Evolutionary conservation across 2,888 invertebrate genomes (phyloP).

Genomic region (Agonopterix alstromeriana): DNA sequence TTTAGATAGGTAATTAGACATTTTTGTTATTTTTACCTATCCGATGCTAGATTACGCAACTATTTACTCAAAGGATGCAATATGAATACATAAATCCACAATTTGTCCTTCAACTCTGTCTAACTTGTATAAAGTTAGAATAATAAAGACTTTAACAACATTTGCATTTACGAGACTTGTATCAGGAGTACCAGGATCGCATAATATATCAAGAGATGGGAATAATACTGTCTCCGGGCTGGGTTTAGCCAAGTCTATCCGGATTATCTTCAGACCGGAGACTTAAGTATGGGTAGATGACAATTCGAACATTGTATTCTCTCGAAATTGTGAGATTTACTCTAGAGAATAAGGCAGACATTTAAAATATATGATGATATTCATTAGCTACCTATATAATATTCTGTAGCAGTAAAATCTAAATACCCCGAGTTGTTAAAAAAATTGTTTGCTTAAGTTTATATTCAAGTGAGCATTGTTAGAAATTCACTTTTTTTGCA

Average conservation of each 20-base stretch:
- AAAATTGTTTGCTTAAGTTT: neutral
- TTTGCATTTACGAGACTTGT: too few species aligned
- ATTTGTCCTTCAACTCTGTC: too few species aligned
- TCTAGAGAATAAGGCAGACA: too few species aligned
- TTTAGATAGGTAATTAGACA: too few species aligned
- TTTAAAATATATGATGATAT: too few species aligned
- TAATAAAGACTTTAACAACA: neutral
- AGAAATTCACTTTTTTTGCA: neutral
- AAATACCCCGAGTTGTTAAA: neutral
- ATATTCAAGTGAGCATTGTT: neutral
- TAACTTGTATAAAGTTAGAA: neutral
- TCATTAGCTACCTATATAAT: too few species aligned
- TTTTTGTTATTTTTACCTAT: too few species aligned
- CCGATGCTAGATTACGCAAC: too few species aligned
- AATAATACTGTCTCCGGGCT: conserved; percentile 13
- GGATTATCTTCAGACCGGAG: conserved; percentile 24
- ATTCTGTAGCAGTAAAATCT: neutral
- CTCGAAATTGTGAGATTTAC: too few species aligned
- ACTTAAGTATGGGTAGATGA: conserved; percentile 1
- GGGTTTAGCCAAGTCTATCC: conserved; percentile 23
- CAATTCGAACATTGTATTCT: conserved; percentile 9
- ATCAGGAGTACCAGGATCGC: neutral
- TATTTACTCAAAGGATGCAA: too few species aligned
- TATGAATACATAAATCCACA: too few species aligned
- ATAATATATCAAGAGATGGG: conserved; percentile 1